These are phyloP conservation scores for Eupithecia subfuscata DNA, from an alignment of 2,888 invertebrate genomes.

Conservation along the genomic window DNA sequence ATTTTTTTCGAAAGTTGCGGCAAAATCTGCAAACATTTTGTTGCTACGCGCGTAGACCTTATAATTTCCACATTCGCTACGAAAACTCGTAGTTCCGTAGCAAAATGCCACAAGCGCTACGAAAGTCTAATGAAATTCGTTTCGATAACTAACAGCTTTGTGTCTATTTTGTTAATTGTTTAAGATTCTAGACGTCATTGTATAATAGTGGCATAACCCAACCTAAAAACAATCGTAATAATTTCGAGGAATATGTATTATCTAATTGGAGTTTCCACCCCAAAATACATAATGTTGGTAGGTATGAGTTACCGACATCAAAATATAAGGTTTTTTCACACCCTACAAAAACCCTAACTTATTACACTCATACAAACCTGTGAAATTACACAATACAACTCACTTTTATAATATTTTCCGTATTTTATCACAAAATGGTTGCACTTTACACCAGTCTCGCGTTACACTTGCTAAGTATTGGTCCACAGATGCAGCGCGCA, in stretches of 20 bases:
- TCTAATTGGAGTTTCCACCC: background rate
- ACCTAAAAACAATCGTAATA: background rate
- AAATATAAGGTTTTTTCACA: background rate
- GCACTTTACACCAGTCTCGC: constrained; percentile 68
- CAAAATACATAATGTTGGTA: background rate
- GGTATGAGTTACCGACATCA: background rate
- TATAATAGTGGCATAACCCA: background rate
- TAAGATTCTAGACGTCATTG: background rate
- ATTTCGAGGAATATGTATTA: background rate
- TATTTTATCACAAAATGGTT: constrained; percentile 66
- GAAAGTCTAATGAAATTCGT: background rate
- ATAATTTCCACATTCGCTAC: background rate
- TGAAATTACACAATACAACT: constrained; percentile 51
- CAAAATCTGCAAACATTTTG: background rate
- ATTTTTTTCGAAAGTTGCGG: no score
- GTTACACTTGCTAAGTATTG: constrained; percentile 74
- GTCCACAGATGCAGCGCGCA: constrained; percentile 77
- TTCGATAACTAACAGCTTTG: background rate
- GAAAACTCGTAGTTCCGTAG: background rate
- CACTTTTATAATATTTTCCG: constrained; percentile 61
- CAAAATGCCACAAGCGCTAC: background rate
- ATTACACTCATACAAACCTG: background rate
- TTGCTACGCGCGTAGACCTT: background rate
- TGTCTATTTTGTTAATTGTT: background rate
- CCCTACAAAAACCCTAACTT: background rate